Conservation (phyloP, 2,888 invertebrate species). For the Palloptera scutellata region DNA sequence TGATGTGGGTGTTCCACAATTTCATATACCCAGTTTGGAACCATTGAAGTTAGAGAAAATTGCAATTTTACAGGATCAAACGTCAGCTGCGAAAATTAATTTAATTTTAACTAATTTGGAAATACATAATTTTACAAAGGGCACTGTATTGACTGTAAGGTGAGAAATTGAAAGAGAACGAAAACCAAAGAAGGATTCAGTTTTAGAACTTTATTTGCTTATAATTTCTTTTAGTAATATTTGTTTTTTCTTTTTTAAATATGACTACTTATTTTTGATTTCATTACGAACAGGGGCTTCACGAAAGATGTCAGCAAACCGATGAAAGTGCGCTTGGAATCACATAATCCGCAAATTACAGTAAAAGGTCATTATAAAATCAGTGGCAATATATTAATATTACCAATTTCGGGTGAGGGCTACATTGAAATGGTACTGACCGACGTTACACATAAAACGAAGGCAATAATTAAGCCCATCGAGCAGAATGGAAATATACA, state of each 20-base stretch:
- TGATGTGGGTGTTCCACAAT: slow-evolving; percentile 41
- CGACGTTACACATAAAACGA: slow-evolving; percentile 34
- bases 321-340: slow-evolving; percentile 37
- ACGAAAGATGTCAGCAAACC: slow-evolving; percentile 43
- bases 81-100: slow-evolving; percentile 44
- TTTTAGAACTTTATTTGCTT: not conserved
- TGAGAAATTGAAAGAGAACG: not conserved
- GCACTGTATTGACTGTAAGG: slow-evolving; percentile 35
- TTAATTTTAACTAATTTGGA: slow-evolving; percentile 42
- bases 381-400: slow-evolving; percentile 46
- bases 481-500: slow-evolving; percentile 45
- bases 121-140: slow-evolving; percentile 39
- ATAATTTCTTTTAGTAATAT: not conserved
- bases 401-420: slow-evolving; percentile 49
- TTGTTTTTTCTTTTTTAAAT: not conserved
- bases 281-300: slow-evolving; percentile 43
- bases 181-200: too few species aligned
- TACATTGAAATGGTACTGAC: slow-evolving; percentile 37
- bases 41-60: slow-evolving; percentile 42
- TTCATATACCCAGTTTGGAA: slow-evolving; percentile 39
- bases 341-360: slow-evolving; percentile 30
- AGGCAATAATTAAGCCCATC: slow-evolving; percentile 34
- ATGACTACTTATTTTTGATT: not conserved
- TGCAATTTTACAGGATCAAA: slow-evolving; percentile 39
- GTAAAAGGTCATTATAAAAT: slow-evolving; percentile 47